Percentiles rank a stretch among this genome's conserved stretches.
phyloP scores from a whole-genome alignment of 2,888 invertebrate genomes.

The Atherix ibis region DNA sequence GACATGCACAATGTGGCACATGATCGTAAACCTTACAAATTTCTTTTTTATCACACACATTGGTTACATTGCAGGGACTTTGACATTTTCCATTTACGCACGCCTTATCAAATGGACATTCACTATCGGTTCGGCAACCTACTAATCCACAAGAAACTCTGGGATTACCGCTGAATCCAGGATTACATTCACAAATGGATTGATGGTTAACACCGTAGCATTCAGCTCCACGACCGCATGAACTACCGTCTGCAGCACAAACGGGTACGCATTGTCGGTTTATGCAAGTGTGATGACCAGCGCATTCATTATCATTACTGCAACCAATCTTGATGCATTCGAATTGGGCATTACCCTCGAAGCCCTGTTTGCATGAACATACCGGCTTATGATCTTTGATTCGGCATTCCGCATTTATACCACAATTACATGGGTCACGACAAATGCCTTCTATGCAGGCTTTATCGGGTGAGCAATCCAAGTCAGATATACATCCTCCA shows the following conservation, averaged over 20 bases:
- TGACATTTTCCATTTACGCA: conserved; percentile 70
- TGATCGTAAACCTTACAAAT: conserved; percentile 64
- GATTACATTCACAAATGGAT: conserved; percentile 67
- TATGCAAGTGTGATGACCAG: conserved; percentile 66
- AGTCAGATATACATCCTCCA: conserved; percentile 57
- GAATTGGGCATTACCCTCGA: conserved; percentile 68
- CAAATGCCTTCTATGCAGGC: conserved; percentile 70
- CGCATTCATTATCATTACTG: conserved; percentile 58
- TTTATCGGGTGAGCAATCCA: conserved; percentile 60
- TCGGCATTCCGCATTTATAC: conserved; percentile 68
- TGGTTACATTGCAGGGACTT: conserved; percentile 51
- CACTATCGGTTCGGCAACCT: conserved; percentile 63
- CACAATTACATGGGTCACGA: conserved; percentile 71
- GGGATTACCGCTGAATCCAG: conserved; percentile 70
- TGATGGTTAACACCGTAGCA: conserved; percentile 69
- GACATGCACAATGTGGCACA: conserved; percentile 64
- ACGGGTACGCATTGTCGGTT: conserved; percentile 70
- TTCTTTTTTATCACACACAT: conserved; percentile 55
- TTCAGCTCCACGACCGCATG: conserved; percentile 62
- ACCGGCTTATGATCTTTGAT: conserved; percentile 74
- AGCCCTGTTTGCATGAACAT: conserved; percentile 71
- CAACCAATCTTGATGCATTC: conserved; percentile 65
- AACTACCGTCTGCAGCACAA: conserved; percentile 50
- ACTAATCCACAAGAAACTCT: conserved; percentile 58
- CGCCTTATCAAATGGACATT: conserved; percentile 65